Conservation (phyloP, 2,113 vertebrate genomes). For the Megaptera novaeangliae region DNA sequence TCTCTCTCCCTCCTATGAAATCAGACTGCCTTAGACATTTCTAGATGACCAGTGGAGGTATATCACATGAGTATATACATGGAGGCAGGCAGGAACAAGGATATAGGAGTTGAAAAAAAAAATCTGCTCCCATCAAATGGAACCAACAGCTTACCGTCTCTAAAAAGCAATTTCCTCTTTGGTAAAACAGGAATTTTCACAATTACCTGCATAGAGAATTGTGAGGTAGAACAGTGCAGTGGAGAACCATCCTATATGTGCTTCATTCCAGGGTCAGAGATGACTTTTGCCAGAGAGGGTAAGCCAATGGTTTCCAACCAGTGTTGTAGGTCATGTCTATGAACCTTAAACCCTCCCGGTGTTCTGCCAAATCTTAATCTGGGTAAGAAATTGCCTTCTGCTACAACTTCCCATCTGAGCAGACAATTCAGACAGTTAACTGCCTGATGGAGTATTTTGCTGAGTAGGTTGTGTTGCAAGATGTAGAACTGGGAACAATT, state of each 20-base stretch:
- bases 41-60: not conserved
- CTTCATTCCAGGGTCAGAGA: not conserved
- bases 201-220: not conserved
- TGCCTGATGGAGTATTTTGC: slow-evolving; percentile 26
- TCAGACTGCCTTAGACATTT: not conserved
- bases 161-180: not conserved
- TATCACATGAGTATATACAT: not conserved
- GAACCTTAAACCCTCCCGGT: not conserved
- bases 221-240: not conserved
- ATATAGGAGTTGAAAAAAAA: not conserved
- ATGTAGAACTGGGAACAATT: slow-evolving; percentile 19
- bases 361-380: not conserved
- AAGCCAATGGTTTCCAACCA: not conserved
- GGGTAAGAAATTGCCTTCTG: slow-evolving; percentile 25
- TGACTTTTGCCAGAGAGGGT: not conserved
- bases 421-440: slow-evolving; percentile 50
- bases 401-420: not conserved
- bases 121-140: not conserved
- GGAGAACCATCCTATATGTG: not conserved
- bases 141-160: not conserved
- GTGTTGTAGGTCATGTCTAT: not conserved
- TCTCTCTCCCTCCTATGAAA: not conserved
- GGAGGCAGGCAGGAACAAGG: not conserved
- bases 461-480: slow-evolving; percentile 32
- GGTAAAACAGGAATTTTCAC: not conserved